phyloP scores from a whole-genome alignment of 2,888 invertebrate species.

The Odiellus spinosus region DNA sequence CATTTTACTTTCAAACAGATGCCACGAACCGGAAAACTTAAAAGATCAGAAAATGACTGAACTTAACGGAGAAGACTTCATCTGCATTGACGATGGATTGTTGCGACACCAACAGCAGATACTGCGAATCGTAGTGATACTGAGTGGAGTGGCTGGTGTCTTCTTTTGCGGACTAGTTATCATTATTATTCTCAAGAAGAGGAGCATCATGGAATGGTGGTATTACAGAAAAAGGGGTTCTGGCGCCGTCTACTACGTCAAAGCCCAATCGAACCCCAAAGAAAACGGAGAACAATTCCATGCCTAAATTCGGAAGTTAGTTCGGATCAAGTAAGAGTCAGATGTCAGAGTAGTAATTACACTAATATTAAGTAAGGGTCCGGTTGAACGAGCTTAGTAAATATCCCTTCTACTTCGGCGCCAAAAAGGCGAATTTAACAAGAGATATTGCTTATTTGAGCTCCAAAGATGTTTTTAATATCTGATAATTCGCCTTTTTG shows the following conservation, averaged over 20 bases:
- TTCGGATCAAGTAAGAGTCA: too few relatives aligned
- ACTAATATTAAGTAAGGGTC: too few relatives aligned
- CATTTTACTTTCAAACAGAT: neutral
- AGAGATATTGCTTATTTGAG: too few relatives aligned
- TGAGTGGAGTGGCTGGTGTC: slow-evolving; percentile 4
- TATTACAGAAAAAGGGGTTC: slow-evolving; percentile 5
- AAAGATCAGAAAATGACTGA: neutral
- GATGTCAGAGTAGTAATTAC: too few relatives aligned
- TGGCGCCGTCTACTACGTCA: slow-evolving; percentile 16
- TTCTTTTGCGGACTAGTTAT: slow-evolving; percentile 6
- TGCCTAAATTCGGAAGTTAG: too few relatives aligned
- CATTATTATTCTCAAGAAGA: slow-evolving; percentile 9
- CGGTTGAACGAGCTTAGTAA: too few relatives aligned
- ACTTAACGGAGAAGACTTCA: neutral
- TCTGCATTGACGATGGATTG: neutral
- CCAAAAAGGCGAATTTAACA: too few relatives aligned
- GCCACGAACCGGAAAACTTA: neutral
- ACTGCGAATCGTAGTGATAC: slow-evolving; percentile 5
- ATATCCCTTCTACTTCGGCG: too few relatives aligned
- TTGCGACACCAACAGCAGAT: slow-evolving; percentile 7
- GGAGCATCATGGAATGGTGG: slow-evolving; percentile 10
- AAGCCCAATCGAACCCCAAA: slow-evolving; percentile 9
- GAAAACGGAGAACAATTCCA: neutral
- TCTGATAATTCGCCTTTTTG: too few relatives aligned
- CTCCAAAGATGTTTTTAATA: too few relatives aligned